Conservation (phyloP, 2,888 invertebrate genomes). For the Daptonema setosum region DNA sequence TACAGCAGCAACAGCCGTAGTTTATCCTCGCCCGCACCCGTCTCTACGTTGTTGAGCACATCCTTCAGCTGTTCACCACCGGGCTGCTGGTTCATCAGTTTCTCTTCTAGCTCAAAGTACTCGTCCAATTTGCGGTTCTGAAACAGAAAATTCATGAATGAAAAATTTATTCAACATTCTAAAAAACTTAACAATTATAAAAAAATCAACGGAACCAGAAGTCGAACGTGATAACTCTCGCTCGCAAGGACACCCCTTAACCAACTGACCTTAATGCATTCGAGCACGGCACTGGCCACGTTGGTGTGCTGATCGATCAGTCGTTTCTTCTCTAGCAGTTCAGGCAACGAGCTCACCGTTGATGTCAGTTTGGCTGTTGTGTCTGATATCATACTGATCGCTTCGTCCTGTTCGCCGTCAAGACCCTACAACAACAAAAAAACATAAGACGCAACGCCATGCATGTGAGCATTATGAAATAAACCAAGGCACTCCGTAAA, state of each 20-base stretch:
- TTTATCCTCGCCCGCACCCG: slow-evolving; percentile 68
- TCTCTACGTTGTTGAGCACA: slow-evolving; percentile 55
- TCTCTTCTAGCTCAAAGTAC: slow-evolving; percentile 91
- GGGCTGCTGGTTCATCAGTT: slow-evolving; percentile 52
- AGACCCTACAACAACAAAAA: slow-evolving; percentile 39
- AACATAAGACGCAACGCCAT: neutral
- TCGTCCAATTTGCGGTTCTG: slow-evolving; percentile 70
- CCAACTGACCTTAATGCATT: slow-evolving; percentile 38
- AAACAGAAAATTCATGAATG: slow-evolving; percentile 4
- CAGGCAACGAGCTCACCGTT: slow-evolving; percentile 75
- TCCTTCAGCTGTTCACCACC: slow-evolving; percentile 62
- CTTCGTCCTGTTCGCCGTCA: slow-evolving; percentile 64
- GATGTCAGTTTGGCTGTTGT: slow-evolving; percentile 67
- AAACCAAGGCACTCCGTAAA: too few species aligned
- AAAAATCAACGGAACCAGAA: neutral
- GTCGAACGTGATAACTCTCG: too few species aligned
- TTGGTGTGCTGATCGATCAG: slow-evolving; percentile 97
- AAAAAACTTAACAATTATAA: too few species aligned
- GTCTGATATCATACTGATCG: slow-evolving; percentile 54
- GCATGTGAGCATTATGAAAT: too few species aligned
- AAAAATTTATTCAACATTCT: neutral
- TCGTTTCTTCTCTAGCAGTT: slow-evolving; percentile 82
- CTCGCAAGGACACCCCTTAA: neutral
- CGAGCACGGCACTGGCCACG: slow-evolving; percentile 54
- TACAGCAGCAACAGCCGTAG: slow-evolving; percentile 69